Percentiles rank a stretch among this genome's conserved stretches.
Evolutionary conservation across 1,140 invertebrate genomes (phyloP).

Genomic region (Drosophila arizonae): DNA sequence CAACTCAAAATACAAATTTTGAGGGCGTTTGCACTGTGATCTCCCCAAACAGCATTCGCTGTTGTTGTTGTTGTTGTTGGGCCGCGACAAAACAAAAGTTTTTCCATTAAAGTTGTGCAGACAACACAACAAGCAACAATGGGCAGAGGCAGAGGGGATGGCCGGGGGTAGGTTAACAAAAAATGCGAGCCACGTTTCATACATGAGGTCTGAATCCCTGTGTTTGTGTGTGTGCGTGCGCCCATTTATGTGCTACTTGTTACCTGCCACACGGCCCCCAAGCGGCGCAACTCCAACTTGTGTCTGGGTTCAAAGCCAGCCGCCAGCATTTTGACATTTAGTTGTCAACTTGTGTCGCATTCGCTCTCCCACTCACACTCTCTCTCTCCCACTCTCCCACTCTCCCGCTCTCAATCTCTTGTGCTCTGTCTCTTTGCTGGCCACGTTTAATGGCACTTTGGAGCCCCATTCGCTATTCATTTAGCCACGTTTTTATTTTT

Average conservation of each 20-base stretch:
- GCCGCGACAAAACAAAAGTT: conserved; percentile 77
- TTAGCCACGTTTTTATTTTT: conserved; percentile 43
- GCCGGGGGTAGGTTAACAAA: background rate
- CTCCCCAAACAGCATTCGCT: conserved; percentile 11
- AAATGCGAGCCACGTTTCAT: conserved; percentile 35
- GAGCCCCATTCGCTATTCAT: conserved; percentile 65
- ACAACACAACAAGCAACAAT: conserved; percentile 31
- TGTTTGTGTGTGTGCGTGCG: conserved; percentile 18
- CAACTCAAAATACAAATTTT: conserved; percentile 30
- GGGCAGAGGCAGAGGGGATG: too few species aligned
- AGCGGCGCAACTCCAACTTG: conserved; percentile 9
- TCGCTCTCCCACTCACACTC: background rate
- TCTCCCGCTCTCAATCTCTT: background rate
- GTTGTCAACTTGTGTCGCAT: conserved; percentile 5
- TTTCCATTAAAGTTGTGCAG: conserved; percentile 76
- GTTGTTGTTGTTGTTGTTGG: conserved; percentile 20
- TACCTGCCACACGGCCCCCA: conserved; percentile 55
- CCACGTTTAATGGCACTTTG: conserved; percentile 63
- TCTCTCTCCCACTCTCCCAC: background rate
- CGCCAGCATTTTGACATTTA: conserved; percentile 23
- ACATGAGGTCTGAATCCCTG: conserved; percentile 16
- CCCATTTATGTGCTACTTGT: conserved; percentile 71
- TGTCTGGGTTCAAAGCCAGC: conserved; percentile 29
- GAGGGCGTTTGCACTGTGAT: conserved; percentile 10
- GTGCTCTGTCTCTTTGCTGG: conserved; percentile 29